Evolutionary conservation across 2,113 vertebrate species (phyloP), one percentile per base, ranked within the genome.

Genomic region (Trogon melanurus): DNA sequence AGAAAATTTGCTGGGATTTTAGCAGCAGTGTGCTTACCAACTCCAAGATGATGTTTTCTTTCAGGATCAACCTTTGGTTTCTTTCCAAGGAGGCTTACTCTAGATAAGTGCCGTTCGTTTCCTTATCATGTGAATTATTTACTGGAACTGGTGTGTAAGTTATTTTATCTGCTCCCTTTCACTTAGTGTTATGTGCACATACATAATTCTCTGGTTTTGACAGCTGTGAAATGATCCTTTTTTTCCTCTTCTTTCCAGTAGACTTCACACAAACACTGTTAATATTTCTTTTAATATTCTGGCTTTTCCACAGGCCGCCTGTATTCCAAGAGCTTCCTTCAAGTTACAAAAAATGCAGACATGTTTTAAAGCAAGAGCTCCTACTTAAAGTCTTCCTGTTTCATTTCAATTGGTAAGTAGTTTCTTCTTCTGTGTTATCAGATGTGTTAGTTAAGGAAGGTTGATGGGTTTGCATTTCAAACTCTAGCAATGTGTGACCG

Each of bases 21-120:
- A 79, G 94, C 70, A 57, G 45, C 38, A 32, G 22, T 51, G 7
- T 22, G 27, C 26, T 74, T 65, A 58, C 32, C 50, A 17, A 14
- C 36, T 79, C 27, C 48, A 47, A 29, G 60, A 38, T 51, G 47
- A 38, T 1, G 2, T 73, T 41, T 41, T 95, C 34, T 53, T 75
- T 53, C 84, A 82, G 61, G 51, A 84, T 75, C 87, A 94, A 54
- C 70, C 81, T 85, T 79, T 75, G 74, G 30, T 87, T 95, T 89
- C 70, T 92, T 91, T 89, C 87, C 70, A 56, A 64, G 65, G 10
- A 85, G 54, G 34, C 53, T 94, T 89, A 36, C 16, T 88, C 62
- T 48, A 87, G 88, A 90, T 89, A 96, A 94, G 64, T 11, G 8
- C 45, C 13, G 30, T 81, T 87, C 32, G 16, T 62, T 95, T 84